Evolutionary conservation across 2,797 vertebrate species (phyloP).

Genomic region (Enteromius anoplus): DNA sequence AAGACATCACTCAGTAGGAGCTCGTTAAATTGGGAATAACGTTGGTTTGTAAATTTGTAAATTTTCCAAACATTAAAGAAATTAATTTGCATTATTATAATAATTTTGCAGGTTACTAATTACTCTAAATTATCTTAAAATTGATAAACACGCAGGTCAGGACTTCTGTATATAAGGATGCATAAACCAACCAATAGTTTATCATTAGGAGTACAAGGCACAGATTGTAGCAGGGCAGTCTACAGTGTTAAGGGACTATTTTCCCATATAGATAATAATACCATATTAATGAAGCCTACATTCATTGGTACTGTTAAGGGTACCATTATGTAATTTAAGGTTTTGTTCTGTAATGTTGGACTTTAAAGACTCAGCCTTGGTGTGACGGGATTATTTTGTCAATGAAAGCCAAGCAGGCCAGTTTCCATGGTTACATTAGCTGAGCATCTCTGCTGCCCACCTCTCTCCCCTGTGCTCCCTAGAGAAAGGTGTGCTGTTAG

Average conservation of each 20-base stretch:
- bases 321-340: conserved; percentile 51
- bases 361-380: conserved; percentile 44
- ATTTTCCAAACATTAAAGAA: not conserved
- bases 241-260: conserved; percentile 40
- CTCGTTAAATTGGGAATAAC: not conserved
- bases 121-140: not conserved
- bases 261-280: conserved; percentile 55
- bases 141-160: not conserved
- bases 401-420: conserved; percentile 73
- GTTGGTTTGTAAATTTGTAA: not conserved
- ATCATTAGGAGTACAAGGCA: conserved; percentile 41
- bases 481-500: conserved; percentile 50
- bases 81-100: not conserved
- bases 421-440: conserved; percentile 79
- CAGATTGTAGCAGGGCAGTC: conserved; percentile 34
- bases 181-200: conserved; percentile 6
- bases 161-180: not conserved
- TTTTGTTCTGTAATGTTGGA: conserved; percentile 50
- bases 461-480: conserved; percentile 27
- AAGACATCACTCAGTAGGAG: too few species aligned
- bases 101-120: not conserved
- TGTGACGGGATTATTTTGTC: conserved; percentile 69
- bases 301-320: conserved; percentile 36
- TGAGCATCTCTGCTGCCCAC: conserved; percentile 50
- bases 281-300: conserved; percentile 45